phyloP scores from a whole-genome alignment of 2,113 vertebrate genomes.

The Antidorcas marsupialis region DNA sequence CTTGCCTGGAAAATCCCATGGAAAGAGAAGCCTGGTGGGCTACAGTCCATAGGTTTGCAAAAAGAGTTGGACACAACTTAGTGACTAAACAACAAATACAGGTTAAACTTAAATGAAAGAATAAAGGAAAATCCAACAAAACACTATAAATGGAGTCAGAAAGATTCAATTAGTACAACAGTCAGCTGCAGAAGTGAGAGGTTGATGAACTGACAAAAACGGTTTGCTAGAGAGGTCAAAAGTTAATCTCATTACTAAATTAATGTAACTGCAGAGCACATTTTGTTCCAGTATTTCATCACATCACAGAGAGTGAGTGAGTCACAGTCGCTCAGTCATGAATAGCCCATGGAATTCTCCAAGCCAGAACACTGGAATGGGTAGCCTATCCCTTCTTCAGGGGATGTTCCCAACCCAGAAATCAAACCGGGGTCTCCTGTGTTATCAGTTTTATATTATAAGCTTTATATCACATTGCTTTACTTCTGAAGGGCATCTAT shows the following conservation, averaged over 20 bases:
- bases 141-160: background rate
- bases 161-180: background rate
- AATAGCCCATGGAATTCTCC: background rate
- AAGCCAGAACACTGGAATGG: background rate
- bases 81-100: background rate
- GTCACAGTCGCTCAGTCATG: background rate
- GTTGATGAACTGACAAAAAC: background rate
- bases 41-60: background rate
- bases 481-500: background rate
- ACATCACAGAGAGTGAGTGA: background rate
- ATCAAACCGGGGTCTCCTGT: background rate
- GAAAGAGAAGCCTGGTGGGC: background rate
- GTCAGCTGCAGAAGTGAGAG: background rate
- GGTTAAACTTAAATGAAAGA: background rate
- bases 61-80: background rate
- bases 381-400: background rate
- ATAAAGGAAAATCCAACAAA: slow-evolving; percentile 1
- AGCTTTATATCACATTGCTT: background rate
- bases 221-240: background rate
- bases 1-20: background rate
- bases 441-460: background rate
- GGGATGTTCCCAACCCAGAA: background rate
- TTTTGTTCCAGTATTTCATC: background rate
- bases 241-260: background rate
- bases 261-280: background rate